Conservation (phyloP, 1,140 invertebrate genomes). For the Matsumurasca onukii region DNA sequence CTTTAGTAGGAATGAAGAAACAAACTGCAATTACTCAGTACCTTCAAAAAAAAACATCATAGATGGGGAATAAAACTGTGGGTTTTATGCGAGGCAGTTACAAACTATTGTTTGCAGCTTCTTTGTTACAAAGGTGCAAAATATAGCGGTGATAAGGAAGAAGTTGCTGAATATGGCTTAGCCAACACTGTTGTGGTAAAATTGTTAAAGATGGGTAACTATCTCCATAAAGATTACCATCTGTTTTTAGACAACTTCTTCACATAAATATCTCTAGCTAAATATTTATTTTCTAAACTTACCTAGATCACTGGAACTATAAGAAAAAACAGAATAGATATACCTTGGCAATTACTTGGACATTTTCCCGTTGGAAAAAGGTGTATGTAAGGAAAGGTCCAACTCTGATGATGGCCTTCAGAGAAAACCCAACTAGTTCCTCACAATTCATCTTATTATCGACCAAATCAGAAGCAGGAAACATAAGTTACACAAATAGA, state of each 20-base stretch:
- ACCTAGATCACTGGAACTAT: slow-evolving; percentile 26
- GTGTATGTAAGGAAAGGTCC: slow-evolving; percentile 28
- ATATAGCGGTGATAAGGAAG: slow-evolving; percentile 11
- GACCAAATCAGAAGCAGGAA: slow-evolving; percentile 1
- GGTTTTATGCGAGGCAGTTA: slow-evolving; percentile 36
- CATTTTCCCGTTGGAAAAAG: slow-evolving; percentile 22
- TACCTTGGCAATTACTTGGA: slow-evolving; percentile 16
- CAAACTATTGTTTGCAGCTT: slow-evolving; percentile 36
- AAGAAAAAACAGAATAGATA: slow-evolving; percentile 19
- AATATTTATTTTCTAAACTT: background rate
- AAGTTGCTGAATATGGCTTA: slow-evolving; percentile 17
- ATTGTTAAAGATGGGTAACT: slow-evolving; percentile 8
- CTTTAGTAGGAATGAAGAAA: slow-evolving; percentile 39
- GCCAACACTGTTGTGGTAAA: slow-evolving; percentile 4
- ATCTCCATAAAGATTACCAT: slow-evolving; percentile 25
- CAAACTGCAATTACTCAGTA: slow-evolving; percentile 39
- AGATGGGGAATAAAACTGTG: slow-evolving; percentile 39
- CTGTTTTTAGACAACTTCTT: slow-evolving; percentile 24
- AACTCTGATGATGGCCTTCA: slow-evolving; percentile 25
- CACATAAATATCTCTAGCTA: background rate
- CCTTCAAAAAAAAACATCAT: slow-evolving; percentile 42
- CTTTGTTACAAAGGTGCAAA: slow-evolving; percentile 38
- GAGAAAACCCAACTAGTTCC: slow-evolving; percentile 14
- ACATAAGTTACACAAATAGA: slow-evolving; percentile 4
- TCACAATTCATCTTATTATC: slow-evolving; percentile 22